A percentile compares a stretch with the other conserved stretches of the same genome.
Evolutionary conservation across 2,797 vertebrate genomes (phyloP).

Genomic region (Bradypus variegatus): DNA sequence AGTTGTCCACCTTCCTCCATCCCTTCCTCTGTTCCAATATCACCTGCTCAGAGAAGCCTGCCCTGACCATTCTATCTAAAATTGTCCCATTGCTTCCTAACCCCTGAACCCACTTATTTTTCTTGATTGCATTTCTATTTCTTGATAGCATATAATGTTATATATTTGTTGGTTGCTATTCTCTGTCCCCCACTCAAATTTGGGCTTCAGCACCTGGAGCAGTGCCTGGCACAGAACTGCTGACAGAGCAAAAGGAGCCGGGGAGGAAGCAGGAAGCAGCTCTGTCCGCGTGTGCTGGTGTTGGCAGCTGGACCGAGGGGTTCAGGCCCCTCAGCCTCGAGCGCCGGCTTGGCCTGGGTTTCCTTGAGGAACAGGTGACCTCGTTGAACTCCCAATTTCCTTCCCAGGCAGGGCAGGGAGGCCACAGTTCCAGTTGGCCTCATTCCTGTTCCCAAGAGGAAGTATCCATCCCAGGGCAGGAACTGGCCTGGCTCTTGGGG

Average conservation of each 20-base stretch:
- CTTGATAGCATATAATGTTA: not conserved
- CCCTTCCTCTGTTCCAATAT: not conserved
- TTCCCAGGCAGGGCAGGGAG: constrained; percentile 9
- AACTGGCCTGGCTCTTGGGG: not conserved
- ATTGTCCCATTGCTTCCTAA: not conserved
- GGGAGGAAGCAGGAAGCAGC: not conserved
- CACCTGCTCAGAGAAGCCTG: not conserved
- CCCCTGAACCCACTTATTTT: not conserved
- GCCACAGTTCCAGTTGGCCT: constrained; percentile 14
- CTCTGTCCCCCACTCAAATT: not conserved
- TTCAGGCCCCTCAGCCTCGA: not conserved
- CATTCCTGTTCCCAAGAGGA: constrained; percentile 28
- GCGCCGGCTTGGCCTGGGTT: not conserved
- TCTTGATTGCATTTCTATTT: not conserved
- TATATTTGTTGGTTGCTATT: not conserved
- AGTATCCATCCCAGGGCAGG: not conserved
- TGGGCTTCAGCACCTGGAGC: not conserved
- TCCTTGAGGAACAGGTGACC: constrained; percentile 15
- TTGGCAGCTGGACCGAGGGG: fast-evolving
- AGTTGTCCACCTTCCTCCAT: not conserved
- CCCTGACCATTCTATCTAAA: not conserved
- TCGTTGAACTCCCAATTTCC: not conserved
- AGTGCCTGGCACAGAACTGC: not conserved
- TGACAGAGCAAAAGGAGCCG: not conserved
- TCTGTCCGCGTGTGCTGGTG: not conserved